Evolutionary conservation across 2,113 vertebrate genomes (phyloP).

Genomic region (Plecotus auritus): DNA sequence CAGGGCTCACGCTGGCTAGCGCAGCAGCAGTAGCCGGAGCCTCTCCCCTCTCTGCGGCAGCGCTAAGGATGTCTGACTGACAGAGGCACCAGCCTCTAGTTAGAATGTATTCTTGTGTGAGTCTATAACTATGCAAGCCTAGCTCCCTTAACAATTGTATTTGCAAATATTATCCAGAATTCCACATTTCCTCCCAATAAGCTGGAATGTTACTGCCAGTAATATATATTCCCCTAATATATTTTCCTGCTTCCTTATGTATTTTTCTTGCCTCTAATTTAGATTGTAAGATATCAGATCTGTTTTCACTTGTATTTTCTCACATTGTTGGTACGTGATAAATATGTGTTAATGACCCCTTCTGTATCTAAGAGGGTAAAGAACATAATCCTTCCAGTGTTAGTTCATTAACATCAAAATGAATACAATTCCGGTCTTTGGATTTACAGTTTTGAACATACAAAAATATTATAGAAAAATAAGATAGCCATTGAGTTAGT

Average conservation of each 20-base stretch:
- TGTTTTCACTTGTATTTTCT: slow-evolving; percentile 4
- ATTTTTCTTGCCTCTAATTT: slow-evolving; percentile 26
- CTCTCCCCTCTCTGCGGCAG: no score
- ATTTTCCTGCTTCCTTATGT: not conserved
- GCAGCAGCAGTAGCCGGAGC: no score
- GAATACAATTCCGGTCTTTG: not conserved
- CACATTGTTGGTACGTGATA: not conserved
- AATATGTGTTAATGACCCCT: not conserved
- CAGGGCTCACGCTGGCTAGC: no score
- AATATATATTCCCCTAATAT: not conserved
- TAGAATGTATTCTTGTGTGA: not conserved
- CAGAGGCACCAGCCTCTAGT: no score
- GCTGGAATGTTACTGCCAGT: not conserved
- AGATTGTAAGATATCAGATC: not conserved
- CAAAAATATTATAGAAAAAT: not conserved
- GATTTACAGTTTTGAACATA: not conserved
- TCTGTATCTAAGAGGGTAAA: not conserved
- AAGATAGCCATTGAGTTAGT: not conserved
- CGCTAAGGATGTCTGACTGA: no score
- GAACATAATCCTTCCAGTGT: not conserved
- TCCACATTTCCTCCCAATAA: not conserved
- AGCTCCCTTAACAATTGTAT: not conserved
- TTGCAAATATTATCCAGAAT: not conserved
- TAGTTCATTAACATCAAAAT: not conserved
- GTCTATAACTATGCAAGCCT: not conserved